These are phyloP conservation scores for Acanthurus lineatus DNA, from an alignment of 2,797 vertebrate genomes.

Conservation along the genomic window DNA sequence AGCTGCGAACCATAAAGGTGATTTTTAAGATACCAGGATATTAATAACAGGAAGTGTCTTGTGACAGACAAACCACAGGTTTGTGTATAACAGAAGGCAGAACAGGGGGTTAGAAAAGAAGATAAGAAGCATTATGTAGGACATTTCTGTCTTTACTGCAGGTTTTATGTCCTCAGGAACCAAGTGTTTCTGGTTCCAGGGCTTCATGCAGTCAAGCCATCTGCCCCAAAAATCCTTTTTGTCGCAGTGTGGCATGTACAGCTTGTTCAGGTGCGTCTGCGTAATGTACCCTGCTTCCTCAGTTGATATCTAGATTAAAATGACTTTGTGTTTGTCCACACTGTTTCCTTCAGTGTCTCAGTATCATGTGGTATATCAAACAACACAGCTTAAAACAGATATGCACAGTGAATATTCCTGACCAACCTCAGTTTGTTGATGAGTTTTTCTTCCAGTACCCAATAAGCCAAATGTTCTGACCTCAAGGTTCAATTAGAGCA, in stretches of 20 bases:
- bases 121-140: conserved; percentile 50
- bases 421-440: conserved; percentile 26
- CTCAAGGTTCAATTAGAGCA: conserved; percentile 57
- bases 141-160: conserved; percentile 49
- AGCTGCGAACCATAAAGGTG: conserved; percentile 60
- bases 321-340: conserved; percentile 15
- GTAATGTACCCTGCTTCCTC: conserved; percentile 14
- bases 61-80: conserved; percentile 28
- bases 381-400: conserved; percentile 14
- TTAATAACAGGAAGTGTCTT: conserved; percentile 58
- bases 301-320: conserved; percentile 24
- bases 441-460: conserved; percentile 29
- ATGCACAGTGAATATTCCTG: conserved; percentile 16
- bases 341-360: conserved; percentile 25
- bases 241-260: conserved; percentile 30
- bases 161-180: conserved; percentile 59
- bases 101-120: conserved; percentile 34
- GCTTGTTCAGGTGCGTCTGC: conserved; percentile 31
- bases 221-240: conserved; percentile 49
- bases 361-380: not conserved
- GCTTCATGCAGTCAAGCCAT: conserved; percentile 65
- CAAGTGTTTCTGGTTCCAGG: conserved; percentile 50
- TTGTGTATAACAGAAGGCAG: conserved; percentile 46
- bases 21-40: conserved; percentile 52
- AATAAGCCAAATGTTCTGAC: conserved; percentile 53